Evolutionary conservation across 1,140 invertebrate species (phyloP).

Genomic region (Augochlora pura): DNA sequence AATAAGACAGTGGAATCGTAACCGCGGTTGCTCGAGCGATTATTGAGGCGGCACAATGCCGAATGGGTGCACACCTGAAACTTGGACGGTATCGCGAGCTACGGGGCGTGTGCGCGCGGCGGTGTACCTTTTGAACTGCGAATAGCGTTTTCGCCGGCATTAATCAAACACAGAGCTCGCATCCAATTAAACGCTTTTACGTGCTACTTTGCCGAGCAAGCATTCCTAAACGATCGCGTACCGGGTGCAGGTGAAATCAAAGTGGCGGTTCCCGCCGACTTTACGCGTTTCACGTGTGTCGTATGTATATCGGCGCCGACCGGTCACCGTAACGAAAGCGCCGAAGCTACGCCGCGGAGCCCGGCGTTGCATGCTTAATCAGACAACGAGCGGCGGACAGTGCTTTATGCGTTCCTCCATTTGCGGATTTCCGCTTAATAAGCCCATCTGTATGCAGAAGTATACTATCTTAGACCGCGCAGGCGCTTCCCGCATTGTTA

Average conservation of each 20-base stretch:
- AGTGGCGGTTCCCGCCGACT: slow-evolving; percentile 34
- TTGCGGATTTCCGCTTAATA: slow-evolving; percentile 60
- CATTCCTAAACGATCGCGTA: not conserved
- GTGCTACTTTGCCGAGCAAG: not conserved
- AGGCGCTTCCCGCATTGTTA: slow-evolving; percentile 16
- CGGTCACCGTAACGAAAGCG: slow-evolving; percentile 6
- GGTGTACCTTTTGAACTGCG: no score
- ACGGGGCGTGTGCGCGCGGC: no score
- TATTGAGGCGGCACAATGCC: no score
- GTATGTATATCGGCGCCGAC: not conserved
- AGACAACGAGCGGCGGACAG: slow-evolving; percentile 54
- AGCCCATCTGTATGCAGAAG: slow-evolving; percentile 60
- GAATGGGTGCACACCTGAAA: no score
- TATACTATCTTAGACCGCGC: slow-evolving; percentile 54
- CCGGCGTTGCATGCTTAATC: slow-evolving; percentile 54
- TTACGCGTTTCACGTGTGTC: slow-evolving; percentile 23
- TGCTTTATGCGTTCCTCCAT: slow-evolving; percentile 55
- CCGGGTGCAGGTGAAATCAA: slow-evolving; percentile 26
- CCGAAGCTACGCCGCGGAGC: not conserved
- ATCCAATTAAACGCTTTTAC: not conserved
- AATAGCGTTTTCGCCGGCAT: no score
- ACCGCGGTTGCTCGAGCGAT: no score
- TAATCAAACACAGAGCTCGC: no score
- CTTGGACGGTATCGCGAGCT: no score
- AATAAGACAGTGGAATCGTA: no score